Evolutionary conservation across 1,140 invertebrate species (phyloP).

Genomic region (Lasioglossum baleicum): DNA sequence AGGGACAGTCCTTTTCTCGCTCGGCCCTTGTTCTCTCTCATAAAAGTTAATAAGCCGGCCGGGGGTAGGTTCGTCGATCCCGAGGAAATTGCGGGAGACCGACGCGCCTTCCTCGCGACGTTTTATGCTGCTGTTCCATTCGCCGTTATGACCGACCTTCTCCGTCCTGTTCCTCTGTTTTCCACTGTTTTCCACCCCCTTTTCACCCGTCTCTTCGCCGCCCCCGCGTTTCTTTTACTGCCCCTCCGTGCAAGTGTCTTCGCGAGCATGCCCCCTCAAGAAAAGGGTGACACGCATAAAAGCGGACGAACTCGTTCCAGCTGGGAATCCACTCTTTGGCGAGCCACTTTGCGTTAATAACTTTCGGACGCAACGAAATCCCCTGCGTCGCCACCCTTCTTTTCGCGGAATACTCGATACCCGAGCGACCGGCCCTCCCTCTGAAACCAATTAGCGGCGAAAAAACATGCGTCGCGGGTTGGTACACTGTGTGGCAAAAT

Average conservation of each 20-base stretch:
- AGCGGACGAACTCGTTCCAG: conserved; percentile 18
- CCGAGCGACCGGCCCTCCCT: no score
- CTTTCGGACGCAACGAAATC: conserved; percentile 11
- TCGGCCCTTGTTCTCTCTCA: conserved; percentile 20
- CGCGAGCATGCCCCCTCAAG: background rate
- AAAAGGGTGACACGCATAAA: conserved; percentile 43
- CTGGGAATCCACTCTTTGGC: conserved; percentile 37
- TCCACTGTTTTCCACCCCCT: no score
- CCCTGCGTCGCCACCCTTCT: background rate
- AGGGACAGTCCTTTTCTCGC: conserved; percentile 19
- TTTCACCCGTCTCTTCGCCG: background rate
- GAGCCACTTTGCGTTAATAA: conserved; percentile 26
- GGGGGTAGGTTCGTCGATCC: conserved; percentile 47
- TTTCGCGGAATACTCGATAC: no score
- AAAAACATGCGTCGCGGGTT: no score
- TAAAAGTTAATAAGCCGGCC: conserved; percentile 60
- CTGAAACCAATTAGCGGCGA: background rate
- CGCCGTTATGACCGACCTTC: conserved; percentile 46
- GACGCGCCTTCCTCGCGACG: conserved; percentile 32
- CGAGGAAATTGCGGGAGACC: conserved; percentile 55
- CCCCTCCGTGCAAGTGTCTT: background rate
- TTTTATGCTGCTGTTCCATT: conserved; percentile 53
- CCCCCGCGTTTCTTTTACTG: conserved; percentile 21
- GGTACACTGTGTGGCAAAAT: no score
- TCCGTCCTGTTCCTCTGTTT: background rate